A percentile compares a stretch with the other conserved stretches of the same genome.
Evolutionary conservation across 2,113 vertebrate species (phyloP).

Genomic region (Laticauda colubrina): DNA sequence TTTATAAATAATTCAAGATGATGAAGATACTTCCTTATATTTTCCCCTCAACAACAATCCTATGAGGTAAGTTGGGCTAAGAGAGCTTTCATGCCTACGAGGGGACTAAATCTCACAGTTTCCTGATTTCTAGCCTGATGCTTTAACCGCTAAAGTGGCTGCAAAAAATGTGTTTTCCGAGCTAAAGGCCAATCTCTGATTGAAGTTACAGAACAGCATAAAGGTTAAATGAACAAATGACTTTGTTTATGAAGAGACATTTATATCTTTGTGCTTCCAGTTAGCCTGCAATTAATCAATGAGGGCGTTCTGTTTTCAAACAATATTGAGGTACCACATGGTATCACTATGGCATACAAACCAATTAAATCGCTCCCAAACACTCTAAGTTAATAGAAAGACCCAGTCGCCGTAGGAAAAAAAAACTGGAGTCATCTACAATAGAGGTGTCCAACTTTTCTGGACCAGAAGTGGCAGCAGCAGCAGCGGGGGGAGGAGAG

Average conservation of each 20-base stretch:
- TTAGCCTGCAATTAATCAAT: neutral
- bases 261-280: neutral
- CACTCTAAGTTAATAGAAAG: neutral
- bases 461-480: neutral
- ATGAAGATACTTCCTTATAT: neutral
- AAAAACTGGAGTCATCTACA: neutral
- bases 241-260: neutral
- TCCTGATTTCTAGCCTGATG: neutral
- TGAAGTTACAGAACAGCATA: neutral
- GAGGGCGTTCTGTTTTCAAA: neutral
- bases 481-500: rapidly evolving
- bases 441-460: neutral
- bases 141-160: neutral
- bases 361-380: neutral
- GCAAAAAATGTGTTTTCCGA: neutral
- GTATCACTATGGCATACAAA: neutral
- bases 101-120: neutral
- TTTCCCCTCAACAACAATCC: neutral
- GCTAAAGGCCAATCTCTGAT: neutral
- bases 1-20: neutral
- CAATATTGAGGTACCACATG: neutral
- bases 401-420: neutral
- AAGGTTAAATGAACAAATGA: neutral
- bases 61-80: neutral
- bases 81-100: neutral